phyloP scores from a whole-genome alignment of 2,888 invertebrate genomes.

The Hypolimnas misippus region DNA sequence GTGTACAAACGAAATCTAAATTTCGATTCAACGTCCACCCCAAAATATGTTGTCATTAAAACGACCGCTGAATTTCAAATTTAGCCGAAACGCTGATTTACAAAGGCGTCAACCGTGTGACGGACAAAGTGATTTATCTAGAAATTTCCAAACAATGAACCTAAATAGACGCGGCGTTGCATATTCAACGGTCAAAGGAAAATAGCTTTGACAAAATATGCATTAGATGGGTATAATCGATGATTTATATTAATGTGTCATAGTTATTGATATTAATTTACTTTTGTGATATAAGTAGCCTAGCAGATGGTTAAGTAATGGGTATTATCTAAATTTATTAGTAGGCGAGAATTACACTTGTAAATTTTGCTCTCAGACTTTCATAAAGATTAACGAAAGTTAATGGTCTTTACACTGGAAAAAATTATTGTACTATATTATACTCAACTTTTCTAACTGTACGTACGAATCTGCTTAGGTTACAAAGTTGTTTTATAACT shows the following conservation, averaged over 20 bases:
- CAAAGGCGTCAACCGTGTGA: constrained; percentile 27
- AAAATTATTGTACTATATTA: too few relatives aligned
- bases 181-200: constrained; percentile 20
- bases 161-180: constrained; percentile 26
- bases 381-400: too few relatives aligned
- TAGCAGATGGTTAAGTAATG: too few relatives aligned
- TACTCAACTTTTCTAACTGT: too few relatives aligned
- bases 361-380: too few relatives aligned
- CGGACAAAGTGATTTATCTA: constrained; percentile 34
- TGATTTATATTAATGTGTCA: neutral
- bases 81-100: constrained; percentile 30
- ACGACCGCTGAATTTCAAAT: constrained; percentile 19
- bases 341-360: too few relatives aligned
- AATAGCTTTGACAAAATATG: constrained; percentile 10
- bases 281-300: too few relatives aligned
- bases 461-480: too few relatives aligned
- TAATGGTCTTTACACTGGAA: too few relatives aligned
- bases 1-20: neutral
- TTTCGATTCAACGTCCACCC: neutral
- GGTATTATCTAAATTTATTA: too few relatives aligned
- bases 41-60: constrained; percentile 9
- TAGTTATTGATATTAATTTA: neutral
- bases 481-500: too few relatives aligned
- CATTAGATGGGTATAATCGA: neutral
- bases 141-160: constrained; percentile 31